Base-by-base conservation (phyloP, 2,113 vertebrate species). In the Centropus unirufus region DNA sequence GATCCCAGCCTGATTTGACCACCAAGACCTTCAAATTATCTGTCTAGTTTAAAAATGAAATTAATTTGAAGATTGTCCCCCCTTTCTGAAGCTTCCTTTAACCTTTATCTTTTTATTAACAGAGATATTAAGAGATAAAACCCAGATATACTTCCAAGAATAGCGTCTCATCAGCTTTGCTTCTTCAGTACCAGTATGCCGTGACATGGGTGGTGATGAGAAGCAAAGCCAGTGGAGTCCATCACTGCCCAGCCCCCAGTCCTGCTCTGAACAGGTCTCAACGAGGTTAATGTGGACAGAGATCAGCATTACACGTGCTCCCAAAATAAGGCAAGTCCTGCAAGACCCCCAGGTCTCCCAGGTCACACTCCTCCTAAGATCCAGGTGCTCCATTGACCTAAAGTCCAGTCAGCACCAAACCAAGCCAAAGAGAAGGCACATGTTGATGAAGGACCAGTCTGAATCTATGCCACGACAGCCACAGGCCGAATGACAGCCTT, bases 401-500 rank as follows among this genome's bases (percentile, higher is more conserved):
- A 77, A 74, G 34, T 63, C 9, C 12, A 57, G 19, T 21, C 34
- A 70, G 47, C 17, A 52, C 70, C 10, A 1, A 62, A 49, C 5
- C 24, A 87, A 87, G 61, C 24, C 52, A 87, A 80, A 57, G n/a
- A 17, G 88, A 54, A 4, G 2, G 24, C 40, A 64, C 1, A 0
- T 4, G 4, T 17, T 67, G 12, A 9, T 24, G 66, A 40, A 46
- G 39, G 27, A 47, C n/a, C 17, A 14, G 1, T 26, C 8, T 61
- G 29, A 15, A 34, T 29, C 58, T 17, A 6, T 14, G 6, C 47
- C 49, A 54, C 0, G 0, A 20, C 3, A 20, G 44, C 6, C 66
- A n/a, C 0, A 0, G 51, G n/a, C 34, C 49, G 59, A 75, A 42
- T 0, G 2, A 34, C 21, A 36, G 46, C 63, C 24, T 2, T 61